phyloP scores from a whole-genome alignment of 2,888 invertebrate genomes.

The Ellobium chinense region DNA sequence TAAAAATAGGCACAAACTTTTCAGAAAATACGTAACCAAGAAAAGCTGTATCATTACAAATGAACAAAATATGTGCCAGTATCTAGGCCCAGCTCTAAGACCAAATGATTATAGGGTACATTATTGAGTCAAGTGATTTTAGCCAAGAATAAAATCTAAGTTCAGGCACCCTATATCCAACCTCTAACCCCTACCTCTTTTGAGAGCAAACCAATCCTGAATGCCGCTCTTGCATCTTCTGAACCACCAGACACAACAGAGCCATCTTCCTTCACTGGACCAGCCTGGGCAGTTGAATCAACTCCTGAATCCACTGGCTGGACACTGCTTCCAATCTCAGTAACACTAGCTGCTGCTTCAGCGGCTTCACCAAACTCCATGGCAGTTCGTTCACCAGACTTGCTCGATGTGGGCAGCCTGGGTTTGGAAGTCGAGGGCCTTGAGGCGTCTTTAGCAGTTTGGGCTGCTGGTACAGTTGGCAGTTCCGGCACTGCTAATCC shows the following conservation, averaged over 20 bases:
- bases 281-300: background rate
- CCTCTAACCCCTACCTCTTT: slow-evolving; percentile 14
- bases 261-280: background rate
- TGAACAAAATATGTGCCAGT: too few species aligned
- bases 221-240: background rate
- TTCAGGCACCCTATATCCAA: too few species aligned
- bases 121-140: too few species aligned
- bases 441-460: background rate
- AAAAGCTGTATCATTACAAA: too few species aligned
- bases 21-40: too few species aligned
- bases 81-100: too few species aligned
- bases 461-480: background rate
- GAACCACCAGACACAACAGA: slow-evolving; percentile 3
- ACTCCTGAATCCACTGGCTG: background rate
- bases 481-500: background rate
- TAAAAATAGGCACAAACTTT: too few species aligned
- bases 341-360: background rate
- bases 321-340: background rate
- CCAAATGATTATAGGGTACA: too few species aligned
- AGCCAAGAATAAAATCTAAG: too few species aligned
- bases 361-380: background rate
- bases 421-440: background rate
- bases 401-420: background rate
- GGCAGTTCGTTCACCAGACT: background rate
- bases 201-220: background rate